Evolutionary conservation across 2,797 vertebrate genomes (phyloP).

Genomic region (Simalia tracyae): DNA sequence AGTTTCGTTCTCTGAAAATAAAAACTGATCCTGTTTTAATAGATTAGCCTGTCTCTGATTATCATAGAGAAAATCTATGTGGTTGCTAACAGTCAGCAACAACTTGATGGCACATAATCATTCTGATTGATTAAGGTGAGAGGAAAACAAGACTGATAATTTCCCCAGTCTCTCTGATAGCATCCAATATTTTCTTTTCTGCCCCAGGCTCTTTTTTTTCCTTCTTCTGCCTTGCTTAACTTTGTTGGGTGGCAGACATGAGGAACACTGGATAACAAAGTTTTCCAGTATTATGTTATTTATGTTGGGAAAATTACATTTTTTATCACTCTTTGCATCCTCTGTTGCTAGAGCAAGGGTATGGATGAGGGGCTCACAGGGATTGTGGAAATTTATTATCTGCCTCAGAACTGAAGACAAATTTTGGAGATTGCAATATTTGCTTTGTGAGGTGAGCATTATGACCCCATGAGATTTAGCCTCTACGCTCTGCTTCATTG

Average conservation of each 20-base stretch:
- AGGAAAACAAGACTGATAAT: not conserved
- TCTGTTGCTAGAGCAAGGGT: not conserved
- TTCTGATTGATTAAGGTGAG: not conserved
- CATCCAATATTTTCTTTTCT: not conserved
- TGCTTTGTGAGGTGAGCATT: not conserved
- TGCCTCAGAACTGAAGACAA: not conserved
- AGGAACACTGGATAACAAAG: not conserved
- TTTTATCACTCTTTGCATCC: not conserved
- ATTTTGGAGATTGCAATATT: not conserved
- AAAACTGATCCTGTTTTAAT: not conserved
- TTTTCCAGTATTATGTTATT: not conserved
- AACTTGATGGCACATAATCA: not conserved
- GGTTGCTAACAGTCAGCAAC: not conserved
- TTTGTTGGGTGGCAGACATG: not conserved
- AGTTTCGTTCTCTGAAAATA: not conserved
- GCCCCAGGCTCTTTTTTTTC: not conserved
- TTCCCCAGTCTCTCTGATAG: not conserved
- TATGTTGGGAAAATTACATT: not conserved
- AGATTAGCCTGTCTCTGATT: not conserved
- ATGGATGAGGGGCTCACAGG: not conserved
- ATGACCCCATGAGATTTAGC: not conserved
- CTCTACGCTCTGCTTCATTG: not conserved
- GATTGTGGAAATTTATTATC: not conserved
- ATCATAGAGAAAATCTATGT: not conserved
- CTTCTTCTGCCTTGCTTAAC: not conserved